phyloP scores from a whole-genome alignment of 2,797 vertebrate species.

The Peromyscus nudipes region DNA sequence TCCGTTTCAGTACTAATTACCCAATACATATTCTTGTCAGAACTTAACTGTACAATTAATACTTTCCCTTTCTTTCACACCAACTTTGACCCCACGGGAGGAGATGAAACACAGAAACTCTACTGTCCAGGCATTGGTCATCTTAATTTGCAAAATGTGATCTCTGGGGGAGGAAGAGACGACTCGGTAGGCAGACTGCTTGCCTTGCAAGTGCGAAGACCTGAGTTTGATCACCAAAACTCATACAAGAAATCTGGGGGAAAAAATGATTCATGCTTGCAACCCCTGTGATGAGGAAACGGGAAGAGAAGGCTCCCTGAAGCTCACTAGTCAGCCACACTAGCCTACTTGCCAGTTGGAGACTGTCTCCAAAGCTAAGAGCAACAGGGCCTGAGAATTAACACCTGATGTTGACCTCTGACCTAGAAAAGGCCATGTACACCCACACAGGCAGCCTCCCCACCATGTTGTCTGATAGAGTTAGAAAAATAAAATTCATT shows the following conservation, averaged over 20 bases:
- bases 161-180: accelerated
- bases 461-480: neutral
- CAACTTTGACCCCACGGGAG: neutral
- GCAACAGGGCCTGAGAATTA: neutral
- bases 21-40: too few relatives aligned
- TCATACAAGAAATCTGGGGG: neutral
- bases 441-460: neutral
- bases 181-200: neutral
- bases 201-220: neutral
- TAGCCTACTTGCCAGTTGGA: neutral
- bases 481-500: neutral
- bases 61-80: neutral
- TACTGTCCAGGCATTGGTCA: accelerated
- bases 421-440: neutral
- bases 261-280: neutral
- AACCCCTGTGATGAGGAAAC: too few relatives aligned
- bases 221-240: neutral
- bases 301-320: neutral
- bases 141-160: neutral
- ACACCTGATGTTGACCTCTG: neutral
- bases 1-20: neutral
- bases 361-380: neutral
- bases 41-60: neutral
- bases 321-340: neutral
- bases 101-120: neutral